Evolutionary conservation across 2,797 vertebrate genomes (phyloP), one percentile per base, ranked within the genome.

Genomic region (Cynodonichthys magdalenae): DNA sequence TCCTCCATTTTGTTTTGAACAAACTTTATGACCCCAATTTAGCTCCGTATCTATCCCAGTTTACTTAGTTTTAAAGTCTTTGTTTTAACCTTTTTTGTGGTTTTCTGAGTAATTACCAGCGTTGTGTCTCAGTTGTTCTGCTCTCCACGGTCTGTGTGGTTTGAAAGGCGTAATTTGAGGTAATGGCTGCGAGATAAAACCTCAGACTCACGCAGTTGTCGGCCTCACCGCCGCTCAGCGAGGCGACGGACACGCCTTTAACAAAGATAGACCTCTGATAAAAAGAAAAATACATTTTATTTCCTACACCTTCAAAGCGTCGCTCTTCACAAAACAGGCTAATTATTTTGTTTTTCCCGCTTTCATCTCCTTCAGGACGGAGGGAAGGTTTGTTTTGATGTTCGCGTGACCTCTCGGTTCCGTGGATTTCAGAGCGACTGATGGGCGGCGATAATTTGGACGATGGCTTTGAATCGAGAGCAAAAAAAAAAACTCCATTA

Each of bases 291-390:
- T 78, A 64, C 65, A 81, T 82, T 82, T 24, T 85, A 42, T 83
- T 69, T 75, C 36, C 60, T 53, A 29, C 67, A 71, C 85, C 90
- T 91, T 90, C 88, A 91, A 92, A 92, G 90, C 83, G 62, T 74
- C 67, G 60, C 81, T 85, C 34, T 67, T 82, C 70, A 71, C 80
- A 90, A 90, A 36, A 86, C 81, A 87, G 73, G 80, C 87, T 86
- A 75, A 92, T 89, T 90, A 88, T 89, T 85, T 88, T 75, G 75
- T 84, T 84, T 84, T 86, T 68, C 68, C 24, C 80, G 69, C 85
- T 90, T 91, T 90, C 85, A 89, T 90, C 88, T 89, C 75, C 15
- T 74, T 15, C 39, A 48, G 51, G 76, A 57, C 53, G 76, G 60
- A 67, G 63, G 75, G 75, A 84, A 81, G 68, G 60, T 71, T 85